These are phyloP conservation scores for Embiotoca jacksoni DNA, from an alignment of 2,113 vertebrate genomes.

Conservation along the genomic window DNA sequence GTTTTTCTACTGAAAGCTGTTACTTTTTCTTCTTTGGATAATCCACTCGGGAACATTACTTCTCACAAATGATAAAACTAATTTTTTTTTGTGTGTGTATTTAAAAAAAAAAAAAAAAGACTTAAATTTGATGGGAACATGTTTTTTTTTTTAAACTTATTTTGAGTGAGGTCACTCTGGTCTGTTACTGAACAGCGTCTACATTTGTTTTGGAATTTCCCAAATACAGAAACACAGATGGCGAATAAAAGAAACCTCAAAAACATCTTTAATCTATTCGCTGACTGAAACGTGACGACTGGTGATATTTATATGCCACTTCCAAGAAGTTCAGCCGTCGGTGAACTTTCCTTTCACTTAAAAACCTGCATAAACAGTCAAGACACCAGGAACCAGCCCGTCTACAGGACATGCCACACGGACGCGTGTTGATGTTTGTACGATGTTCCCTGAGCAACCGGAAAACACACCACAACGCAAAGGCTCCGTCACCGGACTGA, in stretches of 20 bases:
- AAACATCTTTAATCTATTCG: neutral
- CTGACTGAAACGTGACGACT: too few relatives aligned
- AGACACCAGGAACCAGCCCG: neutral
- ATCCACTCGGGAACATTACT: neutral
- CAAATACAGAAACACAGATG: neutral
- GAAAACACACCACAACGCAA: neutral
- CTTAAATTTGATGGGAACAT: too few relatives aligned
- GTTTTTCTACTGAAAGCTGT: constrained; percentile 1
- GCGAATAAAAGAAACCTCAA: neutral
- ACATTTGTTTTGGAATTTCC: neutral
- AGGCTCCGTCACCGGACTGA: constrained; percentile 21
- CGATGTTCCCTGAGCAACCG: constrained; percentile 53
- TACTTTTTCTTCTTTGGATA: neutral
- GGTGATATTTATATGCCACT: too few relatives aligned
- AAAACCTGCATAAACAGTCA: too few relatives aligned
- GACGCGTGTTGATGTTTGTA: constrained; percentile 24
- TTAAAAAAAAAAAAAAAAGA: too few relatives aligned
- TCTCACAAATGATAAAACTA: neutral
- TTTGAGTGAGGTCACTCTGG: neutral
- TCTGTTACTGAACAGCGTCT: neutral
- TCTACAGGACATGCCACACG: neutral
- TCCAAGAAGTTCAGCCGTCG: neutral
- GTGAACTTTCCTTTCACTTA: neutral
- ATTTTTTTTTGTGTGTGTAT: too few relatives aligned
- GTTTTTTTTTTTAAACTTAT: too few relatives aligned